phyloP scores from a whole-genome alignment of 2,113 vertebrate species.

The Manacus vitellinus region DNA sequence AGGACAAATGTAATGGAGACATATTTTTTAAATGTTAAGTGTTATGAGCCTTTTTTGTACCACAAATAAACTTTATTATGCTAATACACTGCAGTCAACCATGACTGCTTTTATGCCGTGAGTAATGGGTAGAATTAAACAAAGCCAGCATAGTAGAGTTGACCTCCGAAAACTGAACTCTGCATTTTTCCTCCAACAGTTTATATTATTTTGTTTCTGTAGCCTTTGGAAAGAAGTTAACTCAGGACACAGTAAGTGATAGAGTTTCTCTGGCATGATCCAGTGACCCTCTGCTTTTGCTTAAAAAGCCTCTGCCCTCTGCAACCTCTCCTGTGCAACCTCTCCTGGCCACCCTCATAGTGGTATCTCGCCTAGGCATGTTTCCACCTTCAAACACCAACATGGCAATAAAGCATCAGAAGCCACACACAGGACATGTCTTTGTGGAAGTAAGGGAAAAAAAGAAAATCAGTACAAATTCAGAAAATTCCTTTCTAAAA shows the following conservation, averaged over 20 bases:
- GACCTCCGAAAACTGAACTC: not conserved
- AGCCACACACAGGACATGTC: not conserved
- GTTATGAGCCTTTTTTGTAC: not conserved
- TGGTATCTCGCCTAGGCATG: not conserved
- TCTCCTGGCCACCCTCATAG: not conserved
- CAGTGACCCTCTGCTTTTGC: not conserved
- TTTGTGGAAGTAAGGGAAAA: not conserved
- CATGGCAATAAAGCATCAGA: not conserved
- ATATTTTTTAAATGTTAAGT: not conserved
- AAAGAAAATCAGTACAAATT: not conserved
- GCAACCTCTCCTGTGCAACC: not conserved
- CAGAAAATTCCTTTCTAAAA: not conserved
- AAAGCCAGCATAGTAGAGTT: not conserved
- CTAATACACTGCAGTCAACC: not conserved
- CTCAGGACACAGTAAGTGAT: not conserved
- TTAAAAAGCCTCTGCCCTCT: not conserved
- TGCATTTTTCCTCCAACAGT: not conserved
- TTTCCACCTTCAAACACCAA: not conserved
- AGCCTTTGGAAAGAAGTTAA: not conserved
- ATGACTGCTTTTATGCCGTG: not conserved
- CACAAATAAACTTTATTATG: conserved; percentile 14
- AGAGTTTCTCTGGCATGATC: not conserved
- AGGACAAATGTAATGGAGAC: not conserved
- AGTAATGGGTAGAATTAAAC: not conserved
- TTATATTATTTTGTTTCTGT: not conserved